Evolutionary conservation across 2,113 vertebrate species (phyloP), one percentile per base, ranked within the genome.

Genomic region (Python bivittatus): DNA sequence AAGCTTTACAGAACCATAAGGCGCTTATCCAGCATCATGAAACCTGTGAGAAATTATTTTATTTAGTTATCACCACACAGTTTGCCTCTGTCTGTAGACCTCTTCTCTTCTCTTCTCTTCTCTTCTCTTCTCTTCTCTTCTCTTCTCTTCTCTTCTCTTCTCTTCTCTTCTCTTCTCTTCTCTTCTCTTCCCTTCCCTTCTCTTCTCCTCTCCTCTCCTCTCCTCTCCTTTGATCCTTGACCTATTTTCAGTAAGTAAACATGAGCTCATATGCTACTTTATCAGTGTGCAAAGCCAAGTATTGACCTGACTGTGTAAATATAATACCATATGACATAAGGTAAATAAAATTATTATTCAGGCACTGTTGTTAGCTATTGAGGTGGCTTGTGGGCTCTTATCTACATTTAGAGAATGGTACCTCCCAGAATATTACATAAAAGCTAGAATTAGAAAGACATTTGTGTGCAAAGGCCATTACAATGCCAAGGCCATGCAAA

Each of bases 151-250:
- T 92, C 22, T 44, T 44, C 44, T 44, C 44, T 44, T 44, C 44
- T 44, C 44, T 44, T 44, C 44, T 44, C 44, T 44, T 44, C 44
- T 44, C 44, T 44, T 44, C 44, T 44, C 44, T 44, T 44, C 44
- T 44, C 44, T 44, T 44, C 44, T 44, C 44, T 44, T 44, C 44
- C 5, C 44, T 44, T 48, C 48, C 7, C 5, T 48, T 48, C 48
- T 48, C 48, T 93, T 83, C 33, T 10, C 1, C 8, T 44, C 94
- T 85, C 57, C 48, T 91, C 42, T 90, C 3, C n/a, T 94, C 91
- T 88, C 89, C 57, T 91, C n/a, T 42, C 29, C n/a, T n/a, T 88
- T 93, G 90, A 86, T 91, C 93, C 29, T 94, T 95, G 93, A 95
- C 25, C 85, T 94, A 90, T 92, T 93, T 88, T 95, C 22, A 42